Percentiles rank a stretch among this genome's conserved stretches.
phyloP scores from a whole-genome alignment of 37 sponge, comb jelly and placozoan genomes.

The Ephydatia muelleri region DNA sequence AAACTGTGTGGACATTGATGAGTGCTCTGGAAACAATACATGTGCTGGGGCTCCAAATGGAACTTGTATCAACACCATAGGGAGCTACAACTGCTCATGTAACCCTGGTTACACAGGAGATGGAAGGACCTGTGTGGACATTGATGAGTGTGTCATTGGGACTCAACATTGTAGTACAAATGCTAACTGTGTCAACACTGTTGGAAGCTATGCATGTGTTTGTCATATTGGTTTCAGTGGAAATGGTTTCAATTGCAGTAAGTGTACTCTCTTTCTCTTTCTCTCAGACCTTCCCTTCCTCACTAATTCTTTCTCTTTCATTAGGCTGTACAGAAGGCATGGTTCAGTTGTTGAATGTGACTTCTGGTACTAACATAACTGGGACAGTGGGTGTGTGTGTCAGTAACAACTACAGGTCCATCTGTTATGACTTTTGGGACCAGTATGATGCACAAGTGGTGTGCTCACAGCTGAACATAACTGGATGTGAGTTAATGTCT shows the following conservation, averaged over 20 bases:
- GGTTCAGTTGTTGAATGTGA: neutral
- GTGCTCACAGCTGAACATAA: neutral
- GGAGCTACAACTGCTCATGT: too few relatives aligned
- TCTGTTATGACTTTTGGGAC: neutral
- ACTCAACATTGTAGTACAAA: too few relatives aligned
- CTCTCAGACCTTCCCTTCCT: neutral
- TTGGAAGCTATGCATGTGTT: neutral
- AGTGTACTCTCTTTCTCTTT: neutral
- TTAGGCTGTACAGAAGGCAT: neutral
- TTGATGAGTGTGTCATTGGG: too few relatives aligned
- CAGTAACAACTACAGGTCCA: conserved; percentile 42
- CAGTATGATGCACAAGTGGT: neutral
- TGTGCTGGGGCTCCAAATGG: too few relatives aligned
- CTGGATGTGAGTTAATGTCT: neutral
- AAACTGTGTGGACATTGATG: too few relatives aligned
- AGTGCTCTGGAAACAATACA: too few relatives aligned
- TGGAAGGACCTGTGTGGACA: too few relatives aligned
- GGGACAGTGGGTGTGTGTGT: conserved; percentile 64
- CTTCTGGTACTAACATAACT: neutral
- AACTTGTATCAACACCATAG: too few relatives aligned
- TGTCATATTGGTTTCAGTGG: neutral
- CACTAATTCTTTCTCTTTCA: neutral
- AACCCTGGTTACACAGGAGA: too few relatives aligned
- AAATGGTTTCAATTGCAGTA: neutral
- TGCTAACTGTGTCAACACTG: too few relatives aligned